Evolutionary conservation across 2,888 invertebrate genomes (phyloP).

Genomic region (Aspidiotus destructor): DNA sequence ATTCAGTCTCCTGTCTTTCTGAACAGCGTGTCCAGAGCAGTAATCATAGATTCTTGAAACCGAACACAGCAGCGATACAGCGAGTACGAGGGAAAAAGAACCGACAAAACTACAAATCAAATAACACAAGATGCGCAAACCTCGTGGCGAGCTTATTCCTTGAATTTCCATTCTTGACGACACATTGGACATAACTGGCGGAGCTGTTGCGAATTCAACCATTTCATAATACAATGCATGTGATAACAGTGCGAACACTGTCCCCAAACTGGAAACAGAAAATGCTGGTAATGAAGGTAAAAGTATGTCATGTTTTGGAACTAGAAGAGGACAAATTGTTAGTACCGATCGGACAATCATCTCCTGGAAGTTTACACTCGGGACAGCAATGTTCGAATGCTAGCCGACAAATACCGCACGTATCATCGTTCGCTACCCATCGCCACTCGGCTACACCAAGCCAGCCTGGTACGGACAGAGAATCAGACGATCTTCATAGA

Average conservation of each 20-base stretch:
- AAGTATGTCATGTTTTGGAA: background rate
- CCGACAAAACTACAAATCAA: background rate
- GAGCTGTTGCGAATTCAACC: conserved; percentile 86
- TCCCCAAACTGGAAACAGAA: conserved; percentile 68
- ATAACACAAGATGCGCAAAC: conserved; percentile 6
- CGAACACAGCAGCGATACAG: background rate
- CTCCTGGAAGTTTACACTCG: conserved; percentile 93
- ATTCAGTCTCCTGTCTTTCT: too few species aligned
- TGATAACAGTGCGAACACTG: conserved; percentile 99
- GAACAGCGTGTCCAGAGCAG: too few species aligned
- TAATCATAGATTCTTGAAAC: too few species aligned
- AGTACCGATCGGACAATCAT: conserved; percentile 90
- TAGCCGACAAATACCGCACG: conserved; percentile 98
- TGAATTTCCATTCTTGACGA: conserved; percentile 97
- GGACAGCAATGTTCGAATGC: conserved; percentile 97
- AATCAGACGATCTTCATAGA: background rate
- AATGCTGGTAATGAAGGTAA: background rate
- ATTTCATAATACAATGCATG: conserved; percentile 99
- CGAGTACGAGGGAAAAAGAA: conserved; percentile 1
- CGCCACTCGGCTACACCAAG: conserved; percentile 95
- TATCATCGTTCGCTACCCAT: conserved; percentile 98
- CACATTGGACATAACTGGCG: conserved; percentile 93
- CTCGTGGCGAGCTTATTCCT: conserved; percentile 47
- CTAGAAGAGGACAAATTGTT: conserved; percentile 33
- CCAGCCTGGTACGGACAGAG: conserved; percentile 56